Evolutionary conservation across 2,888 invertebrate species (phyloP).

Genomic region (Chrysotoxum bicinctum): DNA sequence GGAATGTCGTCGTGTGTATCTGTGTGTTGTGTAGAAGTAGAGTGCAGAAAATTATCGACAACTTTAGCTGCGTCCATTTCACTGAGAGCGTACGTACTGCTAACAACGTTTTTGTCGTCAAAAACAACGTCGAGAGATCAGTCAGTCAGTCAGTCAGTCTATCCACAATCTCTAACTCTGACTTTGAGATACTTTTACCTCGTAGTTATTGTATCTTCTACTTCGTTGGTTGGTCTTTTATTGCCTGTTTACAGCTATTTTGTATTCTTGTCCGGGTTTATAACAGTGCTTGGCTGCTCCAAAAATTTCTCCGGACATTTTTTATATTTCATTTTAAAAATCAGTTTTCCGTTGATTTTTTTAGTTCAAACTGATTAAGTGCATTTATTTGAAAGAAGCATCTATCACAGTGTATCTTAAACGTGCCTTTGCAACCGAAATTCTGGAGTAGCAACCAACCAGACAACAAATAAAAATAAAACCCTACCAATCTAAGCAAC

Average conservation of each 20-base stretch:
- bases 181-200: slow-evolving; percentile 66
- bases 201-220: slow-evolving; percentile 30
- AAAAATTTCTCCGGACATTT: slow-evolving; percentile 60
- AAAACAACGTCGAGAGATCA: slow-evolving; percentile 37
- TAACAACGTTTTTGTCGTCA: slow-evolving; percentile 58
- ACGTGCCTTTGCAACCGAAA: slow-evolving; percentile 52
- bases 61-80: slow-evolving; percentile 65
- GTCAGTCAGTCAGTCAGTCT: slow-evolving; percentile 32
- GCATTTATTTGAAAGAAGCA: neutral
- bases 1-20: slow-evolving; percentile 34
- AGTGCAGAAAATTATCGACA: slow-evolving; percentile 66
- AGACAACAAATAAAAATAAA: slow-evolving; percentile 9
- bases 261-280: slow-evolving; percentile 29
- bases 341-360: slow-evolving; percentile 31
- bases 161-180: slow-evolving; percentile 23
- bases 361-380: slow-evolving; percentile 30
- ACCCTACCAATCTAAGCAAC: slow-evolving; percentile 24
- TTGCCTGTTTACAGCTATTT: slow-evolving; percentile 45
- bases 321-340: neutral
- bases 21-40: slow-evolving; percentile 9
- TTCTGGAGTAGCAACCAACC: slow-evolving; percentile 18
- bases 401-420: slow-evolving; percentile 10
- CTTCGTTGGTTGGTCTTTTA: slow-evolving; percentile 44
- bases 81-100: slow-evolving; percentile 67
- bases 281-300: slow-evolving; percentile 21